phyloP scores from a whole-genome alignment of 2,888 invertebrate genomes.

The Hanleya hanleyi region DNA sequence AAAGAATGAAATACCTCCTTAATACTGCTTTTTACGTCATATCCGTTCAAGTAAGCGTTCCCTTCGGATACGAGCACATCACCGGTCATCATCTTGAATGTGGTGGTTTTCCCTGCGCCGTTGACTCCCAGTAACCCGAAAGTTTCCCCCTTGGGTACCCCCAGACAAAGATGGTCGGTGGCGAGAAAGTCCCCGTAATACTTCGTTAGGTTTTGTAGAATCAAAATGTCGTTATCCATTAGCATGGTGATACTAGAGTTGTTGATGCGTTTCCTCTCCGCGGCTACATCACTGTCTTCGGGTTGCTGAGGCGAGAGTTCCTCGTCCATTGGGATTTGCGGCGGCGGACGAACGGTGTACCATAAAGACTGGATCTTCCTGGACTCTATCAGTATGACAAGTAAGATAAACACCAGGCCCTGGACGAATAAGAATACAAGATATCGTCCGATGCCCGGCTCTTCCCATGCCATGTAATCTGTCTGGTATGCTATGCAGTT shows the following conservation, averaged over 20 bases:
- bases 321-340: neutral
- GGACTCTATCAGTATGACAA: slow-evolving; percentile 80
- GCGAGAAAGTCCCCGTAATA: slow-evolving; percentile 78
- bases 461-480: slow-evolving; percentile 79
- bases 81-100: slow-evolving; percentile 82
- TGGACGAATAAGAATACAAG: slow-evolving; percentile 78
- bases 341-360: slow-evolving; percentile 20
- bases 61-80: slow-evolving; percentile 75
- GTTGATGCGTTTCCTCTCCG: slow-evolving; percentile 68
- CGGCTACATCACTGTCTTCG: slow-evolving; percentile 69
- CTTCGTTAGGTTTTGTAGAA: slow-evolving; percentile 78
- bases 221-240: slow-evolving; percentile 69
- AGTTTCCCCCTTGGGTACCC: slow-evolving; percentile 78
- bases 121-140: slow-evolving; percentile 89
- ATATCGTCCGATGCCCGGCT: slow-evolving; percentile 82
- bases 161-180: slow-evolving; percentile 64
- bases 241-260: neutral
- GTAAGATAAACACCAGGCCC: slow-evolving; percentile 77
- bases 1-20: no score
- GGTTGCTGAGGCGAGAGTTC: slow-evolving; percentile 4
- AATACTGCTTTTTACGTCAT: slow-evolving; percentile 50
- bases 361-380: slow-evolving; percentile 29
- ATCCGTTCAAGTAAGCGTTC: slow-evolving; percentile 75
- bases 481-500: slow-evolving; percentile 67
- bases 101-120: slow-evolving; percentile 92